Base-by-base conservation (phyloP, 2,797 vertebrate genomes). In the Calcarius lapponicus region DNA sequence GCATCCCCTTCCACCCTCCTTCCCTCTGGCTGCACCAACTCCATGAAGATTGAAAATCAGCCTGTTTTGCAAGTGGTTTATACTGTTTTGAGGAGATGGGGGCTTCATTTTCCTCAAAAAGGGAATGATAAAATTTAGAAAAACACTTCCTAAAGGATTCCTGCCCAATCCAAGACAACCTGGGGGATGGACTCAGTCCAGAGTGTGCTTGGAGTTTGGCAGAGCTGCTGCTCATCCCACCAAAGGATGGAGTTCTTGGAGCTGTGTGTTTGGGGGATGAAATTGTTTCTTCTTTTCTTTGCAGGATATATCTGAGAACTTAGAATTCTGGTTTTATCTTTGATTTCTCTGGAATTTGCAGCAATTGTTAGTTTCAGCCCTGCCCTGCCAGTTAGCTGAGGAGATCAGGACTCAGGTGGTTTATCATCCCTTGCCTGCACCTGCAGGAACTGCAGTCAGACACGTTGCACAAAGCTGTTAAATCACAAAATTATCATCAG, bases 251-350 rank as follows among this genome's bases (percentile, higher is more conserved):
- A 7, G 38, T 17, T 84, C 1, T 8, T 42, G n/a, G 17, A 64
- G 21, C 0, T 50, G 26, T 17, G 3, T 13, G 18, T 36, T 47
- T 25, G n/a, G 47, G 42, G 42, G 8, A 16, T 57, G 32, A 53
- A 29, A 19, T 19, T 42, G 22, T n/a, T 81, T 21, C 42, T 8
- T 80, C 15, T 56, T 20, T 67, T 14, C 24, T 54, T 18, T 65
- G n/a, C 19, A 74, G 43, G 71, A 28, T 22, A 1, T 8, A 3
- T 31, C 54, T 34, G 48, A 45, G 43, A 65, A 48, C 17, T 80
- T 32, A 5, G 0, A 1, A 0, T 22, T 28, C 4, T 16, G 8
- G 48, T 25, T 58, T 29, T 40, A 2, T 24, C 36, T 82, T 6
- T 32, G 40, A 47, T 51, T 70, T 54, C 48, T 42, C 24, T 48